Percentiles rank a stretch among this genome's conserved stretches.
Evolutionary conservation across 2,888 invertebrate genomes (phyloP).

Genomic region (Troglohyphantes excavatus): DNA sequence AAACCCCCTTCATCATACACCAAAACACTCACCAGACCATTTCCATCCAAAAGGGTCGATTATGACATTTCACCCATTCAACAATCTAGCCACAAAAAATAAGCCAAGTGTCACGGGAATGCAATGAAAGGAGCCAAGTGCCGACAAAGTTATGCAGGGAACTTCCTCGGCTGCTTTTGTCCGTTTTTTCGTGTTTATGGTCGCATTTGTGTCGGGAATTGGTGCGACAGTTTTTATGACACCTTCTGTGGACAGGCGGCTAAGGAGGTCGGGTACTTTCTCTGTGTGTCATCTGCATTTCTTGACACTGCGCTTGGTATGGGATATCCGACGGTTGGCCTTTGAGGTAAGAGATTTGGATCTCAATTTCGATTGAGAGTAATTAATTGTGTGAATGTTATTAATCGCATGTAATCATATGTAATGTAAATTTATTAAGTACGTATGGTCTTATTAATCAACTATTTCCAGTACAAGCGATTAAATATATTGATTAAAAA

Average conservation of each 20-base stretch:
- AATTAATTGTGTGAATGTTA: too few relatives aligned
- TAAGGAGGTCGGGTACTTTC: slow-evolving; percentile 65
- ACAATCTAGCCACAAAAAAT: not conserved
- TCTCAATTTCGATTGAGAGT: too few relatives aligned
- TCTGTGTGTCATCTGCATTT: slow-evolving; percentile 1
- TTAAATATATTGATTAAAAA: too few relatives aligned
- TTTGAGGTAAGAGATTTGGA: slow-evolving; percentile 4
- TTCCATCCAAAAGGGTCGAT: not conserved
- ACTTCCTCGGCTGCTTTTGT: slow-evolving; percentile 47
- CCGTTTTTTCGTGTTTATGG: slow-evolving; percentile 27
- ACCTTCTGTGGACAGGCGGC: slow-evolving; percentile 64
- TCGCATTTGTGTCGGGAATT: slow-evolving; percentile 25
- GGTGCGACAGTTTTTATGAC: slow-evolving; percentile 36
- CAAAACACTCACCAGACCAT: not conserved
- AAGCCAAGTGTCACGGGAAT: slow-evolving; percentile 4
- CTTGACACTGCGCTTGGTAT: not conserved
- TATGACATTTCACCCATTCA: not conserved
- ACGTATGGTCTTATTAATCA: too few relatives aligned
- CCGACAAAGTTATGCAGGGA: slow-evolving; percentile 55
- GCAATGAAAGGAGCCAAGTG: slow-evolving; percentile 1
- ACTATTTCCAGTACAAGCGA: too few relatives aligned
- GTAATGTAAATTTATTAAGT: too few relatives aligned
- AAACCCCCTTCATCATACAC: too few relatives aligned
- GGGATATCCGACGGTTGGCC: not conserved
- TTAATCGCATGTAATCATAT: too few relatives aligned